Percentiles rank a stretch among this genome's conserved stretches.
These are phyloP conservation scores for Tricholaema leucomelas DNA, from an alignment of 2,113 vertebrate species.

Conservation along the genomic window DNA sequence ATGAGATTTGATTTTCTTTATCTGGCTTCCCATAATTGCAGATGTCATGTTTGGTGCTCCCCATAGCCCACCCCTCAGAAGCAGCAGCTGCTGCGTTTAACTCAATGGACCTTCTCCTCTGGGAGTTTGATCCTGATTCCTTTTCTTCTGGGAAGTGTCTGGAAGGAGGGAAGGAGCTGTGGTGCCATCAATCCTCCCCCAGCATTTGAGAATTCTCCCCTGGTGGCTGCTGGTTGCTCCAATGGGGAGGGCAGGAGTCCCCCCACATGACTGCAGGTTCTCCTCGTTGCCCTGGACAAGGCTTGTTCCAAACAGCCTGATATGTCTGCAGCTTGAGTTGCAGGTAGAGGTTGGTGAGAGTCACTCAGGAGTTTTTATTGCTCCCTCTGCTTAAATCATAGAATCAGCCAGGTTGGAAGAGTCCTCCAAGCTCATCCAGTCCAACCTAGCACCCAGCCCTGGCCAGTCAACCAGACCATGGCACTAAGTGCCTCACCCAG, in stretches of 20 bases:
- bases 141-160: background rate
- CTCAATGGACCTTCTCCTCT: conserved; percentile 21
- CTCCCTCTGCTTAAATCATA: background rate
- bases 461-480: too few species aligned
- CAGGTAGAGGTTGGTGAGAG: background rate
- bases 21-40: conserved; percentile 43
- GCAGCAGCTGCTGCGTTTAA: conserved; percentile 23
- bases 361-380: background rate
- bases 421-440: too few species aligned
- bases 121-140: background rate
- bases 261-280: background rate
- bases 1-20: conserved; percentile 69
- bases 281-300: rapidly evolving
- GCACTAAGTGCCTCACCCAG: too few species aligned
- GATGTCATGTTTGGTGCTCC: conserved; percentile 7
- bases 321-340: background rate
- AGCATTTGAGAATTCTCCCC: background rate
- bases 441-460: too few species aligned
- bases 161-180: background rate
- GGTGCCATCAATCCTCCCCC: background rate
- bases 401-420: too few species aligned
- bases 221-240: background rate
- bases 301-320: background rate
- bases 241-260: background rate
- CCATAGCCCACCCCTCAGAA: conserved; percentile 15